phyloP scores from a whole-genome alignment of 2,797 vertebrate genomes.

The Hypotaenidia philippensis region DNA sequence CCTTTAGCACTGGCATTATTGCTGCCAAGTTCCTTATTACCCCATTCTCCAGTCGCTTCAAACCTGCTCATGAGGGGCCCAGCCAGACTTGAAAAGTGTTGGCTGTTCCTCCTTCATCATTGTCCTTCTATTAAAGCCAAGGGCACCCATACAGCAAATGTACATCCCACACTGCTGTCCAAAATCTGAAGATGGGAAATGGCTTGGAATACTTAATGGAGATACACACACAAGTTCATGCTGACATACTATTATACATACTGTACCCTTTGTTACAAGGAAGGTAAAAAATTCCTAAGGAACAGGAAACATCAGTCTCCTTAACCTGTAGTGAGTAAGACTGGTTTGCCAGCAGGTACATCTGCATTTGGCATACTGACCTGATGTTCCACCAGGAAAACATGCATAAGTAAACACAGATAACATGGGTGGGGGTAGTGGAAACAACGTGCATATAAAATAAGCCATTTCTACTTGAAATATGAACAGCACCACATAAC shows the following conservation, averaged over 20 bases:
- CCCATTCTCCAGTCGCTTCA: neutral
- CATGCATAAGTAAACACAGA: neutral
- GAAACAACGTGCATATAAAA: neutral
- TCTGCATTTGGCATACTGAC: neutral
- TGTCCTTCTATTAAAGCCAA: neutral
- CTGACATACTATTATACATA: neutral
- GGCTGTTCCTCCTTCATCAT: neutral
- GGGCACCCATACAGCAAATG: neutral
- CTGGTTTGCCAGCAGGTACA: neutral
- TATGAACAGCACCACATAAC: neutral
- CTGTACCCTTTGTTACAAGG: neutral
- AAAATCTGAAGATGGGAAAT: neutral
- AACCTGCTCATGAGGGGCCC: neutral
- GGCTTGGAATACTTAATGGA: neutral
- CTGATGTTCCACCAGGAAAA: neutral
- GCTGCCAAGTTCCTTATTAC: neutral
- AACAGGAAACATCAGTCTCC: neutral
- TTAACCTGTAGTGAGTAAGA: neutral
- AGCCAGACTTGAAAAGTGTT: neutral
- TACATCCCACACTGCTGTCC: neutral
- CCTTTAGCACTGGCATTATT: neutral
- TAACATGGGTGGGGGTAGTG: neutral
- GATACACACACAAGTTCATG: neutral
- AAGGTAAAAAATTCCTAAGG: neutral
- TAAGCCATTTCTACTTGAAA: neutral